Percentiles rank a stretch among this genome's conserved stretches.
These are phyloP conservation scores for Batillaria attramentaria DNA, from an alignment of 1,140 invertebrate species.

Conservation along the genomic window DNA sequence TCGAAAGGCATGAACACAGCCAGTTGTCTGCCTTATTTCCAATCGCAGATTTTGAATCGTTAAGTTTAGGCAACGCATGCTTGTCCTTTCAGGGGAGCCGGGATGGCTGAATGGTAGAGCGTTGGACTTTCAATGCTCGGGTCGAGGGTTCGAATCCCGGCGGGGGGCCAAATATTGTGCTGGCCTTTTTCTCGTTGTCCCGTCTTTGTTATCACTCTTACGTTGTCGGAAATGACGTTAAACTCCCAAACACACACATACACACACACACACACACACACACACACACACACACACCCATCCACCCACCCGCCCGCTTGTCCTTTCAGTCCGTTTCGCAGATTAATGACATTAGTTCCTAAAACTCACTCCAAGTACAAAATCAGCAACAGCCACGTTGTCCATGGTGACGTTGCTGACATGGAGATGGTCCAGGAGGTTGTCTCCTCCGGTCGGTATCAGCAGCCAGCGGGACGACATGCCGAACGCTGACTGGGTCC, in stretches of 20 bases:
- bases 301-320: not conserved
- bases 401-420: not conserved
- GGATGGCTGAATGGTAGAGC: too few species aligned
- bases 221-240: not conserved
- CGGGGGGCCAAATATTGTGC: too few species aligned
- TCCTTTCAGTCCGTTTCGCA: not conserved
- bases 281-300: not conserved
- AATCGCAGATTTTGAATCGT: too few species aligned
- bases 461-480: not conserved
- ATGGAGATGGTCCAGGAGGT: not conserved
- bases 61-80: too few species aligned
- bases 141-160: too few species aligned
- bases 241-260: not conserved
- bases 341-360: not conserved
- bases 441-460: not conserved
- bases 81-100: too few species aligned
- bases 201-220: too few species aligned
- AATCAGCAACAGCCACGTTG: not conserved
- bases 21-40: too few species aligned
- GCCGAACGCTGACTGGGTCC: not conserved
- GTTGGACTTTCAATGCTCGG: too few species aligned
- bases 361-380: not conserved
- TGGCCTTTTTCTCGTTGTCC: too few species aligned
- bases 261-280: constrained; percentile 2
- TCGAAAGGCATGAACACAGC: too few species aligned